Base-by-base conservation (phyloP, 2,797 vertebrate species). In the Petrocephalus sullivani region DNA sequence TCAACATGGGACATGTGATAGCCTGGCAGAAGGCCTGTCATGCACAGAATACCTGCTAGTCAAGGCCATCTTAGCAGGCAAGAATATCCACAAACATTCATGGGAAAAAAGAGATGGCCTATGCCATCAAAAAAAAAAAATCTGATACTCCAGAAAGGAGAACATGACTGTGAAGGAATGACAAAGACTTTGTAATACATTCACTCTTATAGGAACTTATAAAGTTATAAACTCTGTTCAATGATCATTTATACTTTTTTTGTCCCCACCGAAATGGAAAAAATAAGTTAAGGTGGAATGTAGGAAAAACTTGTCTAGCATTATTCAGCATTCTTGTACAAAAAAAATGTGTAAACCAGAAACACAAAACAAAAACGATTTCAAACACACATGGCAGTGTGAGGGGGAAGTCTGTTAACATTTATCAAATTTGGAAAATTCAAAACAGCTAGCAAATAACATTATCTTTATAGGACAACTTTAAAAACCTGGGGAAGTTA, bases 371-470 rank as follows among this genome's bases (percentile, higher is more conserved):
- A 92, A 94, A 89, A 91, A 94, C 89, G 93, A 90, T 89, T 84
- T 94, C 94, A 92, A 94, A 94, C 95, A 93, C 94, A 93, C 91
- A 94, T 93, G 94, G 95, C 95, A 95, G 94, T 95, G 93, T 86
- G 93, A 94, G 93, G 92, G 46, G 41, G 78, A 51, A 93, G 92
- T 91, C 87, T 93, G 91, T 93, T 23, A 23, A 93, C 90, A 90
- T 94, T 93, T 93, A 94, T 94, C 92, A 94, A 94, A 96, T 95
- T 94, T 90, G 93, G 93, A 95, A 94, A 94, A 94, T 94, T 95
- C 92, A 94, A 95, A 94, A 95, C 94, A 95, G 94, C 94, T 94
- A 94, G 92, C 71, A 89, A 93, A 95, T 93, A 92, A 93, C 85
- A 60, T 54, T 23, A 78, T 87, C 16, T 78, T 54, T 89, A 92